phyloP scores from a whole-genome alignment of 2,888 invertebrate genomes.

The Epirrhoe tristata region DNA sequence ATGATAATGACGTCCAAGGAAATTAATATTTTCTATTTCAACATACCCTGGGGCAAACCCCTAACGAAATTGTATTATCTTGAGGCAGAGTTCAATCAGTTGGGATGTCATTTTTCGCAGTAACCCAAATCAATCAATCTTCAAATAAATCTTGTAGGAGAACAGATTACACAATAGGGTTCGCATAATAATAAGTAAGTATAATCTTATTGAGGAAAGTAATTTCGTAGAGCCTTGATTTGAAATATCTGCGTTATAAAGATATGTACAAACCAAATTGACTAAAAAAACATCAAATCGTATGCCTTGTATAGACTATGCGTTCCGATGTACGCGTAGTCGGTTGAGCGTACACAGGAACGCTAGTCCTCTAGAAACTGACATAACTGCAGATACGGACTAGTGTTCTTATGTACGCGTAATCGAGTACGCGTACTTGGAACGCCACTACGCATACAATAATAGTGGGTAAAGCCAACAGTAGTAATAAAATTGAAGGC shows the following conservation, averaged over 20 bases:
- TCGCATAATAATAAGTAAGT: constrained; percentile 12
- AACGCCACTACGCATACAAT: too few species aligned
- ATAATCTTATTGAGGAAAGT: constrained; percentile 15
- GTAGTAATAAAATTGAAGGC: too few species aligned
- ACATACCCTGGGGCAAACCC: neutral
- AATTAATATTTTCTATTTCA: neutral
- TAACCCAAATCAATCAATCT: constrained; percentile 19
- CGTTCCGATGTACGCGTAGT: too few species aligned
- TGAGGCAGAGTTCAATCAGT: constrained; percentile 7
- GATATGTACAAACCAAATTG: too few species aligned
- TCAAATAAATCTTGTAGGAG: constrained; percentile 11
- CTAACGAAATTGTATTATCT: neutral
- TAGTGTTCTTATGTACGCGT: too few species aligned
- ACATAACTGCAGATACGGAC: too few species aligned
- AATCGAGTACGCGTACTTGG: too few species aligned
- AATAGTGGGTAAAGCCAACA: too few species aligned
- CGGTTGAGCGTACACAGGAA: too few species aligned
- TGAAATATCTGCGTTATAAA: neutral
- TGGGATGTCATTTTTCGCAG: constrained; percentile 3
- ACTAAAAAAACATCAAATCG: too few species aligned
- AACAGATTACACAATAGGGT: constrained; percentile 11
- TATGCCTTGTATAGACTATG: too few species aligned
- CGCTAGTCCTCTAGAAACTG: too few species aligned
- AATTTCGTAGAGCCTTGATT: constrained; percentile 9
- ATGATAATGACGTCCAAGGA: neutral